These are phyloP conservation scores for Cettia cetti DNA, from an alignment of 2,113 vertebrate species.

Conservation along the genomic window DNA sequence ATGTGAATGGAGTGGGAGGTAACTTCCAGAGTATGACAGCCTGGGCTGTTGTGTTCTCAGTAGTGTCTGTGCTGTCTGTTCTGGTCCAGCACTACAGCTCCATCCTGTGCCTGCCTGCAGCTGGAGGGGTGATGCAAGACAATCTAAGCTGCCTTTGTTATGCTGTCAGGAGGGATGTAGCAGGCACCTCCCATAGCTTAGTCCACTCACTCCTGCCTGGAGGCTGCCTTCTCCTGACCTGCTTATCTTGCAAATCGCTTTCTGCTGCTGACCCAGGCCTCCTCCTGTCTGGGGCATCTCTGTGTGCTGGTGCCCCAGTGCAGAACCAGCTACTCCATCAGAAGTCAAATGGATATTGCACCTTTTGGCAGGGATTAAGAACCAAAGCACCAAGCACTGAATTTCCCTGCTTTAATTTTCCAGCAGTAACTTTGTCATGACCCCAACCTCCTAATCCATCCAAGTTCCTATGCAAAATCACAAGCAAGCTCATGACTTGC, in stretches of 20 bases:
- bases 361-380: background rate
- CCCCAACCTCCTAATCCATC: background rate
- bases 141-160: background rate
- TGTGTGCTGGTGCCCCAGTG: fast-evolving
- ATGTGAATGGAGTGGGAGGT: background rate
- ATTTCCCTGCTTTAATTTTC: background rate
- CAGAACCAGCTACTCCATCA: background rate
- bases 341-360: no score
- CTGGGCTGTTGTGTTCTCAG: background rate
- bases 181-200: background rate
- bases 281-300: background rate
- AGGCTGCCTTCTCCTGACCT: background rate
- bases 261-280: background rate
- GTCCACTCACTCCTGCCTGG: background rate
- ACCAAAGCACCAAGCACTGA: background rate
- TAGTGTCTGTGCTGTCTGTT: background rate
- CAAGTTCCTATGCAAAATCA: background rate
- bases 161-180: background rate
- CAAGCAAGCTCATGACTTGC: background rate
- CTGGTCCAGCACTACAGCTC: background rate
- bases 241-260: fast-evolving
- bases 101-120: background rate
- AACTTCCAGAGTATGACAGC: background rate
- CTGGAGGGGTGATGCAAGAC: background rate
- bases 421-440: background rate